These are phyloP conservation scores for Platycheirus rosarum DNA, from an alignment of 2,888 invertebrate genomes.

Conservation along the genomic window DNA sequence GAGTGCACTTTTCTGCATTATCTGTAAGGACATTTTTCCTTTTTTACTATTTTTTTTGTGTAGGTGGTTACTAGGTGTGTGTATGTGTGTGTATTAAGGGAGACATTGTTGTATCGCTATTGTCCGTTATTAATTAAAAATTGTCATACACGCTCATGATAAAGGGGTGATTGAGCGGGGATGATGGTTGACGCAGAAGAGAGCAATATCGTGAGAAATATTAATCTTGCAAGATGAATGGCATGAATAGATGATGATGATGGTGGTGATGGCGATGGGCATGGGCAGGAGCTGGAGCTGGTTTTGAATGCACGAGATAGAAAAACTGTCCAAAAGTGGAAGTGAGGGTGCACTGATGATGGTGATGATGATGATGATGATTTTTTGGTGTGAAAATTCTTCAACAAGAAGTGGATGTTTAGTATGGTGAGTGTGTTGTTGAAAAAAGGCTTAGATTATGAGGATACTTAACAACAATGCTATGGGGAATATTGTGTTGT, in stretches of 20 bases:
- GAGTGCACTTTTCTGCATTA: conserved; percentile 73
- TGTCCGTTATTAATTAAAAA: conserved; percentile 74
- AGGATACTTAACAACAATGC: conserved; percentile 40
- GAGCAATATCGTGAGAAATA: conserved; percentile 65
- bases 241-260: conserved; percentile 59
- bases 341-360: conserved; percentile 15
- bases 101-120: conserved; percentile 68
- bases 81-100: conserved; percentile 24
- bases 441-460: conserved; percentile 29
- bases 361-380: conserved; percentile 7
- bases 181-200: conserved; percentile 21
- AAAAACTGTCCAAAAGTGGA: conserved; percentile 42
- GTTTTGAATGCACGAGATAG: conserved; percentile 44
- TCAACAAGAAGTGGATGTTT: conserved; percentile 51
- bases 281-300: not conserved
- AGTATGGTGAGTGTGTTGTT: conserved; percentile 35
- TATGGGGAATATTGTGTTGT: conserved; percentile 25
- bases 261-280: conserved; percentile 7
- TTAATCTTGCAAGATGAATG: conserved; percentile 73
- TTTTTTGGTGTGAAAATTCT: conserved; percentile 54
- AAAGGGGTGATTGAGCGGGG: not conserved
- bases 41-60: conserved; percentile 21
- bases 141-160: conserved; percentile 61
- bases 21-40: conserved; percentile 62
- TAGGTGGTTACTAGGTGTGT: not conserved